phyloP scores from a whole-genome alignment of 2,113 vertebrate species.

The Peucedramus taeniatus region DNA sequence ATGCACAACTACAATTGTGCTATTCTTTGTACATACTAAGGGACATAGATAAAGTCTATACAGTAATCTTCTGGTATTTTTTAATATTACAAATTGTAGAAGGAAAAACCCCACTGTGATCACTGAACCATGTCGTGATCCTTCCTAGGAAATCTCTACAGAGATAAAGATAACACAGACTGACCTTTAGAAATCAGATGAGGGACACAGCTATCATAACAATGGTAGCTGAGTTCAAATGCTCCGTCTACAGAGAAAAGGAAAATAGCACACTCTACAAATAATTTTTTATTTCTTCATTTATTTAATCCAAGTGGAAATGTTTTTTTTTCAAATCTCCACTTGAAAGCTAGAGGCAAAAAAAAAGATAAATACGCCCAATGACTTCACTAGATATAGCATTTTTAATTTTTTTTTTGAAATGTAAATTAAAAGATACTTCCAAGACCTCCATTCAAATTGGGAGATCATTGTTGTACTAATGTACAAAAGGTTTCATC shows the following conservation, averaged over 20 bases:
- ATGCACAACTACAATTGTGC: slow-evolving; percentile 68
- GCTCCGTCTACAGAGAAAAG: slow-evolving; percentile 1
- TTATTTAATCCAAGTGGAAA: slow-evolving; percentile 38
- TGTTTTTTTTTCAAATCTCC: background rate
- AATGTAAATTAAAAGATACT: background rate
- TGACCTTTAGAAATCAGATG: slow-evolving; percentile 63
- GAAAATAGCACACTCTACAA: background rate
- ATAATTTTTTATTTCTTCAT: slow-evolving; percentile 7
- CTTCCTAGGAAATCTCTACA: slow-evolving; percentile 63
- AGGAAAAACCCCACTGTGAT: slow-evolving; percentile 67
- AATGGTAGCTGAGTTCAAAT: slow-evolving; percentile 53
- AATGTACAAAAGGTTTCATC: background rate
- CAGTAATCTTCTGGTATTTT: slow-evolving; percentile 71
- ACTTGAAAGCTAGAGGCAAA: background rate
- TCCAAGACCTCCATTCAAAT: background rate
- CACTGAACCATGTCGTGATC: slow-evolving; percentile 60
- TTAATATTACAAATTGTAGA: slow-evolving; percentile 70
- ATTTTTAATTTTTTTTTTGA: background rate
- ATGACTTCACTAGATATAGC: background rate
- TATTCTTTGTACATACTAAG: slow-evolving; percentile 61
- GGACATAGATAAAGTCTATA: slow-evolving; percentile 63
- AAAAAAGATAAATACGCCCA: background rate
- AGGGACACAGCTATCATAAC: slow-evolving; percentile 63
- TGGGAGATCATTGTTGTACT: background rate
- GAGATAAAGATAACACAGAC: slow-evolving; percentile 67